phyloP scores from a whole-genome alignment of 2,797 vertebrate genomes.

The Leptodactylus fallax region DNA sequence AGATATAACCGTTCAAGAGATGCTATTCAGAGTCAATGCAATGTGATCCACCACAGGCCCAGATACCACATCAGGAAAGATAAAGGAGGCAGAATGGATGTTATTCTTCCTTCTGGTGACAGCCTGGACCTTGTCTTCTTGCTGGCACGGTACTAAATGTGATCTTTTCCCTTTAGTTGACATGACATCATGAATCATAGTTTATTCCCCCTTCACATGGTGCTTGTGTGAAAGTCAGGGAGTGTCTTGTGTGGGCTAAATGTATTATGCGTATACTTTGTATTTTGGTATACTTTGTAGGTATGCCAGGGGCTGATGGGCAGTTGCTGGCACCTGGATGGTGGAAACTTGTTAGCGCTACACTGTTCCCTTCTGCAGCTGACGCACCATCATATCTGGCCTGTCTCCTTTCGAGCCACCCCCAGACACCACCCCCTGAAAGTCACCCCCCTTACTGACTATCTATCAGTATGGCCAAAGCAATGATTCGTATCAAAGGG shows the following conservation, averaged over 20 bases:
- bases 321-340: too few species aligned
- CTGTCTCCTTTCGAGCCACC: too few species aligned
- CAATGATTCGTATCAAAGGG: too few species aligned
- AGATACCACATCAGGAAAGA: neutral
- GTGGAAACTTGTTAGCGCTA: too few species aligned
- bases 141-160: neutral
- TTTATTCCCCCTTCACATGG: conserved; percentile 3
- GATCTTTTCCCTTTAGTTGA: neutral
- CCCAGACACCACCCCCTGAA: too few species aligned
- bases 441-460: too few species aligned
- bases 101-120: neutral
- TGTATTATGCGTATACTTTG: neutral
- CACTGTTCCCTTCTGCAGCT: too few species aligned
- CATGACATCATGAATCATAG: neutral
- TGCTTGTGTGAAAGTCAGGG: neutral
- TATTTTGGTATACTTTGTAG: neutral
- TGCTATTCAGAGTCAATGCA: neutral
- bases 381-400: too few species aligned
- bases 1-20: neutral
- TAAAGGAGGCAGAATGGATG: neutral
- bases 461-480: too few species aligned
- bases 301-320: too few species aligned
- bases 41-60: neutral
- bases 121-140: conserved; percentile 1
- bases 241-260: neutral